Evolutionary conservation across 2,113 vertebrate genomes (phyloP).

Genomic region (Microtus pennsylvanicus): DNA sequence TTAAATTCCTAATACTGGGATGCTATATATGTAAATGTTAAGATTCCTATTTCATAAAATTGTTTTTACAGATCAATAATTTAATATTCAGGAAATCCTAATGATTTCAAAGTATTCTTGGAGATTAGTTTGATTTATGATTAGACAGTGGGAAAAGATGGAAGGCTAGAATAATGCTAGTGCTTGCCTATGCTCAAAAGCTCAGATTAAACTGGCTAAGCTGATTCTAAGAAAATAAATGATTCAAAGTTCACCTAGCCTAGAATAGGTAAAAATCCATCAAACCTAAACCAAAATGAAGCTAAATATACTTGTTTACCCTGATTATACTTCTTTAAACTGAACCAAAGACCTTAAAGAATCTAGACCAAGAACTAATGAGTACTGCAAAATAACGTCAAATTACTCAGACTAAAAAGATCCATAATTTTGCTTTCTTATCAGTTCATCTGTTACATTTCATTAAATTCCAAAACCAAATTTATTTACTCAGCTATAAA

Average conservation of each 20-base stretch:
- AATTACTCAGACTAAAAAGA: constrained; percentile 14
- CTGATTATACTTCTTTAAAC: neutral
- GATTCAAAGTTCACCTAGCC: neutral
- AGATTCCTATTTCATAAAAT: neutral
- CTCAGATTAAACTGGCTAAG: constrained; percentile 15
- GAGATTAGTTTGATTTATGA: constrained; percentile 39
- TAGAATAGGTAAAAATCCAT: constrained; percentile 44
- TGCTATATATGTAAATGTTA: constrained; percentile 21
- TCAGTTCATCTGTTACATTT: constrained; percentile 20
- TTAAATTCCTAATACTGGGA: constrained; percentile 19
- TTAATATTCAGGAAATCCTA: constrained; percentile 41
- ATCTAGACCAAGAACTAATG: constrained; percentile 41
- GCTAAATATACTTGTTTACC: neutral
- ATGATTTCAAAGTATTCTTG: constrained; percentile 9
- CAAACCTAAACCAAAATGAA: constrained; percentile 48
- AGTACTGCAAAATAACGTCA: neutral
- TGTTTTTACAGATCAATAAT: constrained; percentile 16
- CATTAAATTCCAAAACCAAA: constrained; percentile 37
- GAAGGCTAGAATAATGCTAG: neutral
- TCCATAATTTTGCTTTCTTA: constrained; percentile 15
- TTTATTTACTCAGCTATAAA: constrained; percentile 36
- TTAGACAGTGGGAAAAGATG: neutral
- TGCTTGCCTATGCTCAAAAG: neutral
- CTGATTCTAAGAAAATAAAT: constrained; percentile 14
- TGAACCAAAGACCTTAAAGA: constrained; percentile 53